A percentile compares a stretch with the other conserved stretches of the same genome.
Evolutionary conservation across 2,113 vertebrate genomes (phyloP).

Genomic region (Dromiciops gliroides): DNA sequence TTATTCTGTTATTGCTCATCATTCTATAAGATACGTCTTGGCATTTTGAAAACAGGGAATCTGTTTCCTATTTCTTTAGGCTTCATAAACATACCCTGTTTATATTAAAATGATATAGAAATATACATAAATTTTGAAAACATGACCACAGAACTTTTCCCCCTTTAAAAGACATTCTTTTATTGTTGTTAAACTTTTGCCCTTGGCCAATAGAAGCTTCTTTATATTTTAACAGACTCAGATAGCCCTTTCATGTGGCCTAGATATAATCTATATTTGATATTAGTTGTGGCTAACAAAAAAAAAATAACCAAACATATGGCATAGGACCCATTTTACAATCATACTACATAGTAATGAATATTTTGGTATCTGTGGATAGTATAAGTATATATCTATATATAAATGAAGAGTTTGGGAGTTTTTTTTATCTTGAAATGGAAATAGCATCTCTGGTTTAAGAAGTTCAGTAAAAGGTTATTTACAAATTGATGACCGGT

Average conservation of each 20-base stretch:
- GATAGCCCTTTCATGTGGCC: slow-evolving; percentile 79
- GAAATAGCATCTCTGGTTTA: slow-evolving; percentile 32
- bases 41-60: slow-evolving; percentile 83
- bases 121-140: slow-evolving; percentile 86
- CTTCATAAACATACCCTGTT: slow-evolving; percentile 86
- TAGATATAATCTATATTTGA: slow-evolving; percentile 76
- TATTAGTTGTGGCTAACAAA: slow-evolving; percentile 79
- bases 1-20: slow-evolving; percentile 84
- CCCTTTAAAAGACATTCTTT: slow-evolving; percentile 74
- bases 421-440: slow-evolving; percentile 56
- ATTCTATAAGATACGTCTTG: slow-evolving; percentile 83
- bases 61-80: slow-evolving; percentile 85
- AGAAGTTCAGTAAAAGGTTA: slow-evolving; percentile 42
- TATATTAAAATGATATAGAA: slow-evolving; percentile 87
- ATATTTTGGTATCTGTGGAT: slow-evolving; percentile 24
- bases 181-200: slow-evolving; percentile 82
- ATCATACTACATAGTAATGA: slow-evolving; percentile 68
- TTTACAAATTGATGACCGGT: neutral
- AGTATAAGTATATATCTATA: slow-evolving; percentile 50
- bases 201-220: slow-evolving; percentile 72
- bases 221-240: slow-evolving; percentile 74
- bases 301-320: slow-evolving; percentile 55
- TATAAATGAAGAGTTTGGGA: slow-evolving; percentile 68
- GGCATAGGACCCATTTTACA: slow-evolving; percentile 71
- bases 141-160: slow-evolving; percentile 83